Base-by-base conservation (phyloP, 2,113 vertebrate genomes). In the Callopanchax toddi region DNA sequence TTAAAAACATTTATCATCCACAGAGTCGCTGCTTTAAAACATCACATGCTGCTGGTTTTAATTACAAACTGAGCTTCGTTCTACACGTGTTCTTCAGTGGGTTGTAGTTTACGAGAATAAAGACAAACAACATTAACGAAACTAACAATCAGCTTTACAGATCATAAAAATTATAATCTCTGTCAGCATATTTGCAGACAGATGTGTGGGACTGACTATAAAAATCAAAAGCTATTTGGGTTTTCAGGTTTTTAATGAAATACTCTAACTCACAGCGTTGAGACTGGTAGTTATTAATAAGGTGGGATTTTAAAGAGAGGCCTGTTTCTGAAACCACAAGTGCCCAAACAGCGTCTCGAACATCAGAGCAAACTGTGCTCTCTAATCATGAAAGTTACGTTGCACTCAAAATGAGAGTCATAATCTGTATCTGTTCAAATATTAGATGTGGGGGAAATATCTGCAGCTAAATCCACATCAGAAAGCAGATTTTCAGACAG, bases 1-100 rank as follows among this genome's bases (percentile, higher is more conserved):
- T n/a, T n/a, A n/a, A n/a, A n/a, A n/a, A 55, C 63, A 76, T 73
- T 76, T 58, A 82, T 77, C 62, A 71, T 71, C 25, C 50, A 42
- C 16, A 22, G 12, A 58, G 40, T 57, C 20, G 55, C 68, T 52
- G 74, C n/a, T 71, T 76, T 62, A 67, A 25, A 6, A 58, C 4
- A 7, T 3, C 25, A 58, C 43, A 79, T 43, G 52, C 74, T 64
- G 55, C 29, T 43, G 45, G 29, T 68, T 81, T 84, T 71, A 80
- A 81, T 83, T 68, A 76, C 75, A 86, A 75, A 42, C 4, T 58
- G 18, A 65, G 34, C 46, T 57, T 39, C 22, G 25, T 49, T 21
- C 65, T 74, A 32, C 36, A 64, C 79, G 67, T 69, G 52, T 60
- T 23, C 65, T 54, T 75, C 60, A 44, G 70, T 62, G 78, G 69